These are phyloP conservation scores for Botrylloides violaceus DNA, from an alignment of 23 tunicate species.

Conservation along the genomic window DNA sequence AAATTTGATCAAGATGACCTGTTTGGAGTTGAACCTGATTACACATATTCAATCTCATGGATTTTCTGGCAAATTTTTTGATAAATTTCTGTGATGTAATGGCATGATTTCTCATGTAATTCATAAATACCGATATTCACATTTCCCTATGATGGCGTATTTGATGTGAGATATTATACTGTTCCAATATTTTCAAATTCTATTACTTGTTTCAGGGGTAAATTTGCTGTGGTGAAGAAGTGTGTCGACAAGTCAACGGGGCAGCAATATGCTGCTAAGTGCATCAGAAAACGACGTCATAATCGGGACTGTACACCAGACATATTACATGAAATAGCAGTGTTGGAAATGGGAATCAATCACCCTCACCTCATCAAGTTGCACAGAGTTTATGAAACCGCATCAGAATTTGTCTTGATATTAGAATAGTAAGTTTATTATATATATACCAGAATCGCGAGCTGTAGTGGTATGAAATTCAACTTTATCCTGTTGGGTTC, in stretches of 20 bases:
- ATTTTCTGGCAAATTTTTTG: too few species aligned
- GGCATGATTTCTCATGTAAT: background rate
- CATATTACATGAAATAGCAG: constrained; percentile 65
- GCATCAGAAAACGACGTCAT: constrained; percentile 60
- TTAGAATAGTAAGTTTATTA: constrained; percentile 44
- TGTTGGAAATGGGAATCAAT: constrained; percentile 42
- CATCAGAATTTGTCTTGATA: constrained; percentile 40
- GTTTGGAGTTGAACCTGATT: too few species aligned
- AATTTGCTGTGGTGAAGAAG: constrained; percentile 59
- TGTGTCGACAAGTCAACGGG: constrained; percentile 38
- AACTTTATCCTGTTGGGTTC: too few species aligned
- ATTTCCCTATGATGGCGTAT: too few species aligned
- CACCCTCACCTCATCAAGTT: constrained; percentile 50
- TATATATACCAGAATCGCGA: background rate
- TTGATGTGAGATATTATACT: too few species aligned
- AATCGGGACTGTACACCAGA: constrained; percentile 63
- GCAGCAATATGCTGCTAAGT: constrained; percentile 45
- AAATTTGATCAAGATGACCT: too few species aligned
- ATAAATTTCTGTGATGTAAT: too few species aligned
- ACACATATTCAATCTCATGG: too few species aligned
- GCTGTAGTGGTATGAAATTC: too few species aligned
- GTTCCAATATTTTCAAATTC: too few species aligned
- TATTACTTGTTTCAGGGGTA: constrained; percentile 43
- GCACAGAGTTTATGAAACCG: constrained; percentile 39
- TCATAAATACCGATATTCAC: background rate